Evolutionary conservation across 2,113 vertebrate species (phyloP).

Genomic region (Macroglossus sobrinus): DNA sequence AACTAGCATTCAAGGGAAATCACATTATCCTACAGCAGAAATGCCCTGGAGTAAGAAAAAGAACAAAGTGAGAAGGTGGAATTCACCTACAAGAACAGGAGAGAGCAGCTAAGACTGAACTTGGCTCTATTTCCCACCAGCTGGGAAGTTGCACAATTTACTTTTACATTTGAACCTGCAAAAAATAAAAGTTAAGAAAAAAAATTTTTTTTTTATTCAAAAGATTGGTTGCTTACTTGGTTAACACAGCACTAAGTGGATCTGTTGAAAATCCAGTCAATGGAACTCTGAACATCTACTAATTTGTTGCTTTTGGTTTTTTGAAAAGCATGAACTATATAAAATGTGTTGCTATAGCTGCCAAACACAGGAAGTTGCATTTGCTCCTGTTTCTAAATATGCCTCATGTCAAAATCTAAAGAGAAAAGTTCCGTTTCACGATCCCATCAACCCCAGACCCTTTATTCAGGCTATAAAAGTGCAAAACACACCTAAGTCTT

Average conservation of each 20-base stretch:
- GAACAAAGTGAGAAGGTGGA: not conserved
- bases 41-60: not conserved
- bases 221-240: not conserved
- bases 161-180: slow-evolving; percentile 9
- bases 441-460: slow-evolving; percentile 29
- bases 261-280: not conserved
- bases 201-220: not conserved
- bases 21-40: not conserved
- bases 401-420: slow-evolving; percentile 63
- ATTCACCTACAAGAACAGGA: not conserved
- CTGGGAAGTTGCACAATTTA: not conserved
- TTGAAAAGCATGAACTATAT: not conserved
- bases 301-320: not conserved
- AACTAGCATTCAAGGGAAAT: not conserved
- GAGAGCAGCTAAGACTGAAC: not conserved
- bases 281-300: not conserved
- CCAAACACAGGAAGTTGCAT: slow-evolving; percentile 69
- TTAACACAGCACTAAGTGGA: not conserved
- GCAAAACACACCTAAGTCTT: slow-evolving; percentile 22
- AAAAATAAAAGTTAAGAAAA: not conserved
- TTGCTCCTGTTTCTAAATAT: slow-evolving; percentile 68
- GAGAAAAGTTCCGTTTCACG: slow-evolving; percentile 45
- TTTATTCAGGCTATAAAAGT: slow-evolving; percentile 41
- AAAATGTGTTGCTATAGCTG: not conserved
- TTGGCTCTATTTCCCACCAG: not conserved